Base-by-base conservation (phyloP, 92 coral and sea anemone genomes). In the Epizoanthus illoricatus region DNA sequence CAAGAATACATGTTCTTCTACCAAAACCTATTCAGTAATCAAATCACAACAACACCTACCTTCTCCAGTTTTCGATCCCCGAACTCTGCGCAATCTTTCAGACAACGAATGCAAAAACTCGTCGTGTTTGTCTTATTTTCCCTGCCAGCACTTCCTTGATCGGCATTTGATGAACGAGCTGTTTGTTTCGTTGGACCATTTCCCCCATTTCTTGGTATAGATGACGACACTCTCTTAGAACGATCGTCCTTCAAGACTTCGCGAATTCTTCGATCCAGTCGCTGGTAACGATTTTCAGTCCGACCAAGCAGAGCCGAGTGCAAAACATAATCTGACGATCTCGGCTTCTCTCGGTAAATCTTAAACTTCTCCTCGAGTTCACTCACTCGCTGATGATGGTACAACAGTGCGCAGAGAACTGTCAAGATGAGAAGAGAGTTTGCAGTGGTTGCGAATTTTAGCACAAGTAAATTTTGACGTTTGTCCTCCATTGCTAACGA, bases 311-410 rank as follows among this genome's bases (percentile, higher is more conserved):
- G 42, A 18, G 58, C 36, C 36, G 36, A 71, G 11, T 71, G 54
- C 54, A 16, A 7, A 55, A 21, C 58, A 3, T 13, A 2, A 9
- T 45, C 52, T 2, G 5, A 4, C 20, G 52, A 71, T 20, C 60
- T 21, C 11, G 60, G 13, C 60, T 33, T 45, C 2, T 71, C 76
- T 20, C 19, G 76, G 39, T 0, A 42, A 71, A 47, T 71, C 60
- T 10, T 20, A n/a, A 71, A 47, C 33, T 23, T 71, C n/a, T 6
- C 16, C 39, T 71, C 60, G 18, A 71, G 60, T 19, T 71, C 58
- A 71, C 58, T 47, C 16, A 71, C 58, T 71, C 76, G 56, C 36
- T 42, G 76, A 52, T 71, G 33, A 11, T 71, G 33, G 36, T 71
- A 71, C 10, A 71, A 6, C 17, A 49, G 7, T 5, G 52, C 24